phyloP scores from a whole-genome alignment of 1,140 invertebrate genomes.

The Brachionus asplanchnoidis region DNA sequence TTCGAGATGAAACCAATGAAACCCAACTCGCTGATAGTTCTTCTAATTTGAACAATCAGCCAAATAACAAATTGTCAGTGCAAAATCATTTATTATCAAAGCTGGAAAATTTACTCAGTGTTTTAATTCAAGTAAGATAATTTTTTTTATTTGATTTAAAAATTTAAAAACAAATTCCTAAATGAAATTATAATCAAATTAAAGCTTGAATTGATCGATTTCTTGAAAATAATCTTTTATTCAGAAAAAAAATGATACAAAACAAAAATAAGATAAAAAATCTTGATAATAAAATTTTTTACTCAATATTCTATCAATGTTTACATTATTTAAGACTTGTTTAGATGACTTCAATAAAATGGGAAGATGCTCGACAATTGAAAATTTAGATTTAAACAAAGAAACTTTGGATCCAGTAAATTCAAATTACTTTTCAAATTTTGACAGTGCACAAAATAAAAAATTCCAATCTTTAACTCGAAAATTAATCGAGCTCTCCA shows the following conservation, averaged over 20 bases:
- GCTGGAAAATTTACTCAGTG: constrained; percentile 2
- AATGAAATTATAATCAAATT: background rate
- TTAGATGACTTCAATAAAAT: background rate
- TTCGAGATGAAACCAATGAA: background rate
- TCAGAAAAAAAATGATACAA: too few species aligned
- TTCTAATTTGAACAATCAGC: background rate
- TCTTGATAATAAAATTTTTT: background rate
- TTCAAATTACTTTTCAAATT: background rate
- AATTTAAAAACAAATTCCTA: background rate
- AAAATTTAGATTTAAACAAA: background rate
- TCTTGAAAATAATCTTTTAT: too few species aligned
- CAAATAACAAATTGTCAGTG: background rate
- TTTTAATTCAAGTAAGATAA: constrained; percentile 29
- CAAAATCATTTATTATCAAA: constrained; percentile 13
- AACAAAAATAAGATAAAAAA: too few species aligned
- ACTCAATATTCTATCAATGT: background rate
- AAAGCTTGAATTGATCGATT: background rate
- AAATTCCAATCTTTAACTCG: constrained; percentile 23
- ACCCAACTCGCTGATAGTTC: background rate
- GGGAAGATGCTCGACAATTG: background rate
- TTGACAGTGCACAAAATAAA: background rate
- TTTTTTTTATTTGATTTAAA: background rate
- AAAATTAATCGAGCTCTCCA: constrained; percentile 19
- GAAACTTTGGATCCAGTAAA: background rate
- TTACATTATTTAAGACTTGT: background rate